A percentile compares a stretch with the other conserved stretches of the same genome.
These are phyloP conservation scores for Gadopsis marmoratus DNA, from an alignment of 2,797 vertebrate genomes.

Conservation along the genomic window DNA sequence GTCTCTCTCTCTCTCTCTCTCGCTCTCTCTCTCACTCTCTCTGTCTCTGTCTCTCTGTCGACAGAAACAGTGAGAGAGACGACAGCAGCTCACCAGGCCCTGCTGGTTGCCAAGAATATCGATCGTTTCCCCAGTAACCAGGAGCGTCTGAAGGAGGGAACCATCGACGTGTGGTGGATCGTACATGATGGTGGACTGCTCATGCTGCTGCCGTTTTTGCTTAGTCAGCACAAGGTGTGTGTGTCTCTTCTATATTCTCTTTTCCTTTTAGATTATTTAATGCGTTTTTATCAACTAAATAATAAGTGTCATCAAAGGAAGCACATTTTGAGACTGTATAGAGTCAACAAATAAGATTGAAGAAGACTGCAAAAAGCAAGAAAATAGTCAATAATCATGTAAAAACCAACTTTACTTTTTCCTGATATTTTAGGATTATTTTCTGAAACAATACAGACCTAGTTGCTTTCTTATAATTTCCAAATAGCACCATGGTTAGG, in stretches of 20 bases:
- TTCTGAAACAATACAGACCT: neutral
- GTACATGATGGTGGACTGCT: constrained; percentile 97
- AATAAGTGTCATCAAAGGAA: neutral
- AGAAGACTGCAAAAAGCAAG: neutral
- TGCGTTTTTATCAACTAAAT: neutral
- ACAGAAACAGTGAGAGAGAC: constrained; percentile 95
- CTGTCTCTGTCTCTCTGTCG: no score
- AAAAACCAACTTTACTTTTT: neutral
- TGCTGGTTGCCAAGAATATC: constrained; percentile 96
- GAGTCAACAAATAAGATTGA: neutral
- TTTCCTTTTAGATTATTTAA: neutral
- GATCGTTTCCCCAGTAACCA: constrained; percentile 92
- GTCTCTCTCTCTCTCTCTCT: neutral
- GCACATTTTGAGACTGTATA: neutral
- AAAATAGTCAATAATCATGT: neutral
- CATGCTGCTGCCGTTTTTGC: constrained; percentile 95
- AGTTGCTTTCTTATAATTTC: neutral
- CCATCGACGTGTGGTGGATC: constrained; percentile 97
- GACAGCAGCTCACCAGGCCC: constrained; percentile 92
- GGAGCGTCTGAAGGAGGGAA: constrained; percentile 90
- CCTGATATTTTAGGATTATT: neutral
- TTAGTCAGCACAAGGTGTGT: constrained; percentile 94
- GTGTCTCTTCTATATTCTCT: neutral
- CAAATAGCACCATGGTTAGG: neutral
- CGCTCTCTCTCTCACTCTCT: neutral